These are phyloP conservation scores for Tenthredo mesomela DNA, from an alignment of 2,888 invertebrate species.

Conservation along the genomic window DNA sequence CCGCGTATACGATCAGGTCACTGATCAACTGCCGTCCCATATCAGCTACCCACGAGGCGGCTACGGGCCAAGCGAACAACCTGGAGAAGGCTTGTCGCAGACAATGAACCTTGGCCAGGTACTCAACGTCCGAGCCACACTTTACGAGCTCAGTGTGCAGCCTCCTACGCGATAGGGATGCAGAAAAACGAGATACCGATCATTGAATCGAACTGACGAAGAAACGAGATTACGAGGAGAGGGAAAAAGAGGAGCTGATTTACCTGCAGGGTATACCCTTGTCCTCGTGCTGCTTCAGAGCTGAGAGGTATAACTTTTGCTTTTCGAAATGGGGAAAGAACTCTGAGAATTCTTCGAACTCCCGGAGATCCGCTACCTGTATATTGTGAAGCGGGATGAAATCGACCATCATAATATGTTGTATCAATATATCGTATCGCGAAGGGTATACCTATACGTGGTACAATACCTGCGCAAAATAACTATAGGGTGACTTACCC, in stretches of 20 bases:
- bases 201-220: not conserved
- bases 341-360: constrained; percentile 93
- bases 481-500: constrained; percentile 78
- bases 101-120: constrained; percentile 97
- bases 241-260: constrained; percentile 13
- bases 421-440: not conserved
- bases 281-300: constrained; percentile 90
- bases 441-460: not conserved
- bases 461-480: not conserved
- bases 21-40: constrained; percentile 94
- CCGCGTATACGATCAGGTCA: constrained; percentile 92
- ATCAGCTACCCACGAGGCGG: constrained; percentile 91
- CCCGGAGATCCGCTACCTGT: constrained; percentile 91
- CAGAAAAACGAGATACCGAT: not conserved
- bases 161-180: constrained; percentile 78
- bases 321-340: constrained; percentile 88
- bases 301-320: constrained; percentile 91
- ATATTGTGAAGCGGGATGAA: constrained; percentile 54
- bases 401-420: not conserved
- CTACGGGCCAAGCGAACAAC: constrained; percentile 85
- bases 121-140: constrained; percentile 95
- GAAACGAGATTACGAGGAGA: constrained; percentile 35
- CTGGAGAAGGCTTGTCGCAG: constrained; percentile 92
- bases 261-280: constrained; percentile 85
- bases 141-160: constrained; percentile 92